A percentile compares a stretch with the other conserved stretches of the same genome.
Conservation (phyloP, 2,888 invertebrate species). For the Teleogryllus oceanicus region DNA sequence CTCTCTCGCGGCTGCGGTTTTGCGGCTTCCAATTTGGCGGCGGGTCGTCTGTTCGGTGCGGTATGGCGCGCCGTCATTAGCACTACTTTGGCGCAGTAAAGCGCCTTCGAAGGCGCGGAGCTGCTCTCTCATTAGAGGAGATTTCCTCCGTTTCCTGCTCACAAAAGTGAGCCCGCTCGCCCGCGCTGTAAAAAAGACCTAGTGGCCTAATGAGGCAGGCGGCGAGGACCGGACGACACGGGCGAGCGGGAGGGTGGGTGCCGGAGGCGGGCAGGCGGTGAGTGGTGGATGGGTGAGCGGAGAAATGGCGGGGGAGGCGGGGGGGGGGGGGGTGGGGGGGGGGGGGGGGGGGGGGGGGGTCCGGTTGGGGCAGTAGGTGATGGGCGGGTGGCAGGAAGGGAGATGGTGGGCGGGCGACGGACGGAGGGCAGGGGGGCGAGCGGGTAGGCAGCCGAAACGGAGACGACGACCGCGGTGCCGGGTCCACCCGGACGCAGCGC, state of each 20-base stretch:
- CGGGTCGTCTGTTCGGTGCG: slow-evolving; percentile 18
- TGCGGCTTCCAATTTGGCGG: slow-evolving; percentile 9
- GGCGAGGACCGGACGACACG: not conserved
- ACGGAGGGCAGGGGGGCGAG: too few species aligned
- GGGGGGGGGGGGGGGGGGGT: rapidly evolving
- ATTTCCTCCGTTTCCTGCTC: not conserved
- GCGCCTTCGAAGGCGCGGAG: not conserved
- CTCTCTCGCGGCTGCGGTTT: not conserved
- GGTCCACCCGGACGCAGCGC: too few species aligned
- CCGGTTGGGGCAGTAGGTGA: too few species aligned
- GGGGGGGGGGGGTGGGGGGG: too few species aligned
- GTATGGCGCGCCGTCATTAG: slow-evolving; percentile 6
- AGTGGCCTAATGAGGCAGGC: not conserved
- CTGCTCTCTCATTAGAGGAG: slow-evolving; percentile 9
- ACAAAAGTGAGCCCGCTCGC: slow-evolving; percentile 1
- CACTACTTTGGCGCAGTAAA: slow-evolving; percentile 8
- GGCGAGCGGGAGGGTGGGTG: not conserved
- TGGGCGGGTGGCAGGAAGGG: too few species aligned
- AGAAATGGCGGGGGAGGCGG: too few species aligned
- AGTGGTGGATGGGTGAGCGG: too few species aligned
- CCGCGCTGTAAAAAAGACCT: slow-evolving; percentile 6
- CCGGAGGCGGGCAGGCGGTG: not conserved
- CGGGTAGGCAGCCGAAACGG: too few species aligned
- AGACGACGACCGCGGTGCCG: too few species aligned
- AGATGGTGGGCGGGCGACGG: too few species aligned